Evolutionary conservation across 2,888 invertebrate species (phyloP).

Genomic region (Lingula anatina): DNA sequence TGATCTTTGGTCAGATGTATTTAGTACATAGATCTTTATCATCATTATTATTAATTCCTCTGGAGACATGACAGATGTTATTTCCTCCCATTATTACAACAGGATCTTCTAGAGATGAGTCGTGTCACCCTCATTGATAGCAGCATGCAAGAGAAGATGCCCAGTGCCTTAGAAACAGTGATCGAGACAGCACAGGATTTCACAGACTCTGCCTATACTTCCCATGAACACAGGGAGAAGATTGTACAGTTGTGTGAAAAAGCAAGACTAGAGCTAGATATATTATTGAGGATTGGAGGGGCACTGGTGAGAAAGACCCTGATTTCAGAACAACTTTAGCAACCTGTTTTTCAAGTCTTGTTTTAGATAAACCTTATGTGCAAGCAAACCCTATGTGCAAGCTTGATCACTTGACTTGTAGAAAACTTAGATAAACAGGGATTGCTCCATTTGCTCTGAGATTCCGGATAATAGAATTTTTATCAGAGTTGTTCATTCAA

Average conservation of each 20-base stretch:
- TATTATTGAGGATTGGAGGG: slow-evolving; percentile 78
- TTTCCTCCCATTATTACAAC: slow-evolving; percentile 8
- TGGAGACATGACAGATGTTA: not conserved
- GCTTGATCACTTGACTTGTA: no score
- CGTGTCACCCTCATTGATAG: slow-evolving; percentile 72
- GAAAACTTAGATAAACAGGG: no score
- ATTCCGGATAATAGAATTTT: no score
- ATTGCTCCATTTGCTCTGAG: no score
- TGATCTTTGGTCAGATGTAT: no score
- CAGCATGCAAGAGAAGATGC: slow-evolving; percentile 70
- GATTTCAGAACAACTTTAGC: no score
- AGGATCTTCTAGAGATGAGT: slow-evolving; percentile 78
- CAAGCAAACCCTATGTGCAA: no score
- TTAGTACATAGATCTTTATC: no score
- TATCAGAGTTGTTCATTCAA: no score
- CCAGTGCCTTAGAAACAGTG: slow-evolving; percentile 74
- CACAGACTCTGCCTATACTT: slow-evolving; percentile 98
- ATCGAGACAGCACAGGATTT: slow-evolving; percentile 92
- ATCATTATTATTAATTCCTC: no score
- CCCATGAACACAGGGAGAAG: slow-evolving; percentile 89
- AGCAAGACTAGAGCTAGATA: slow-evolving; percentile 85
- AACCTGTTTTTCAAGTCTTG: no score
- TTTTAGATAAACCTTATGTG: no score
- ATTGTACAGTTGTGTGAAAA: slow-evolving; percentile 83
- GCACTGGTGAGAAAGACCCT: slow-evolving; percentile 73